These are phyloP conservation scores for Pagetopsis macropterus DNA, from an alignment of 2,797 vertebrate genomes.

Conservation along the genomic window DNA sequence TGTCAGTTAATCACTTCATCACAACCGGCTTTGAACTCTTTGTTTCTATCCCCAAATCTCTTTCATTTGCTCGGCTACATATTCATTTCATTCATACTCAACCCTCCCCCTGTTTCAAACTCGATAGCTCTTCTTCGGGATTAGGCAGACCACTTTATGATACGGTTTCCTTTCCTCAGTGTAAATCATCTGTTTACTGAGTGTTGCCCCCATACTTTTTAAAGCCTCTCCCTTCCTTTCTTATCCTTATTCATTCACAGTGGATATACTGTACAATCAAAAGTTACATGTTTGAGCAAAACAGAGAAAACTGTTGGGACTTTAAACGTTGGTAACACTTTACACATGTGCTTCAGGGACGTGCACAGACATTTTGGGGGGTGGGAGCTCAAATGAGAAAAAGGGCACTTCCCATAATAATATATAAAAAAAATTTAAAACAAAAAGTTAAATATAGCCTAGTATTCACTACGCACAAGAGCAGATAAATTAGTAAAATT, in stretches of 20 bases:
- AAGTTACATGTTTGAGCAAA: neutral
- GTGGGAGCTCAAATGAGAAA: no score
- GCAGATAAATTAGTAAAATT: no score
- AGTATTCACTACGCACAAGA: no score
- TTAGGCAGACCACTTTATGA: neutral
- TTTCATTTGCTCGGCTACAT: slow-evolving; percentile 13
- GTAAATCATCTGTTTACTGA: slow-evolving; percentile 1
- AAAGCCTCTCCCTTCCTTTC: neutral
- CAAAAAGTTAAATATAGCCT: no score
- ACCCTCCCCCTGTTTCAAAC: slow-evolving; percentile 2
- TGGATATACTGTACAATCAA: neutral
- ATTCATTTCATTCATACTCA: slow-evolving; percentile 13
- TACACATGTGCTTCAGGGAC: no score
- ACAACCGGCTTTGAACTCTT: slow-evolving; percentile 7
- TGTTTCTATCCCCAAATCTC: slow-evolving; percentile 11
- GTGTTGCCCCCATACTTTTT: neutral
- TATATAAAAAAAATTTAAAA: no score
- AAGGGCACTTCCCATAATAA: no score
- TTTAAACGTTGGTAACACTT: no score
- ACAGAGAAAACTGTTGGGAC: no score
- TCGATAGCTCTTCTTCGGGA: neutral
- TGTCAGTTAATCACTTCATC: slow-evolving; percentile 43
- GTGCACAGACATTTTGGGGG: no score
- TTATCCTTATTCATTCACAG: neutral
- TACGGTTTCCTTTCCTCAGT: neutral